phyloP scores from a whole-genome alignment of 2,797 vertebrate genomes.

The Acropternis orthonyx region DNA sequence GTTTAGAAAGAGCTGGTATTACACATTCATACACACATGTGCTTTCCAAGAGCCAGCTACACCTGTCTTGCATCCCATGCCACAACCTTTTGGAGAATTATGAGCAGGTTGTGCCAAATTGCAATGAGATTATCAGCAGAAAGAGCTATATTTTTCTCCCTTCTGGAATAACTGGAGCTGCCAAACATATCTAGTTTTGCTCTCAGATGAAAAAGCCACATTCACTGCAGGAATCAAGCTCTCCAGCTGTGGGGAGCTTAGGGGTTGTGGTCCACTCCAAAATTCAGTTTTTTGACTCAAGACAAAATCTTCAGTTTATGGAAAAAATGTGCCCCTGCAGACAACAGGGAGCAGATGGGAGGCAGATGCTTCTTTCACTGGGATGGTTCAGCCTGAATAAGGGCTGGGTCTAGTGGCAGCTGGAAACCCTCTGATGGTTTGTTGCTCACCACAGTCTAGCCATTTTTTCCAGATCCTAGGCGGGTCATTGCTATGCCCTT shows the following conservation, averaged over 20 bases:
- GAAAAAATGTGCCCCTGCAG: neutral
- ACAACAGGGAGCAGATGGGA: neutral
- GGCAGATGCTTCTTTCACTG: neutral
- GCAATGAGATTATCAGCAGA: neutral
- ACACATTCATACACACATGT: accelerated
- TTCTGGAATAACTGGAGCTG: neutral
- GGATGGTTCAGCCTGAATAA: neutral
- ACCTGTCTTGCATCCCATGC: neutral
- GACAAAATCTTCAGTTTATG: neutral
- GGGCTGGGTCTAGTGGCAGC: neutral
- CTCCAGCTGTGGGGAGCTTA: neutral
- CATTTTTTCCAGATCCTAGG: neutral
- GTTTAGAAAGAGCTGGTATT: neutral
- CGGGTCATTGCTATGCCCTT: neutral
- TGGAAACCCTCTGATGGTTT: neutral
- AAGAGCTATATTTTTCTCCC: neutral
- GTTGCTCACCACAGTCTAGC: neutral
- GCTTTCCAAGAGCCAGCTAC: neutral
- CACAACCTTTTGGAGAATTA: neutral
- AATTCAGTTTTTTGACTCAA: neutral
- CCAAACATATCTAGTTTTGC: neutral
- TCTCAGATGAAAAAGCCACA: neutral
- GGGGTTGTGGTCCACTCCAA: neutral
- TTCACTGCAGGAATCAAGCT: neutral
- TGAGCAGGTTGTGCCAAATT: neutral